These are phyloP conservation scores for Heliconius ethilla DNA, from an alignment of 2,888 invertebrate genomes.

Conservation along the genomic window DNA sequence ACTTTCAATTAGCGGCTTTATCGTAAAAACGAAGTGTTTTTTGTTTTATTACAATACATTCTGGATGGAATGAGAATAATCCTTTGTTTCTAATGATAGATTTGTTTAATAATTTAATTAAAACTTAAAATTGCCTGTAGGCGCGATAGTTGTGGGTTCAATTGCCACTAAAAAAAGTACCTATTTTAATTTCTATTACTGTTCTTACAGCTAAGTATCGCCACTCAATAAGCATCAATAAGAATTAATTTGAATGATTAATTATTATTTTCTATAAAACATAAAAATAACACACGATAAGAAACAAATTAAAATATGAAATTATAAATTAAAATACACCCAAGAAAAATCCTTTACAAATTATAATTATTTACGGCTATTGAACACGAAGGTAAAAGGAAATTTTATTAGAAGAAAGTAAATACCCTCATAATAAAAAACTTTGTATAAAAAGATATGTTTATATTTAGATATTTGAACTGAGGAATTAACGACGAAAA, in stretches of 20 bases:
- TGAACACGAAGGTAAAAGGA: neutral
- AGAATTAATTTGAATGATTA: neutral
- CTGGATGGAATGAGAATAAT: neutral
- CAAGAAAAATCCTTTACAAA: neutral
- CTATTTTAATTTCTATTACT: too few relatives aligned
- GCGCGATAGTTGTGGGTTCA: too few relatives aligned
- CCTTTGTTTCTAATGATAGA: neutral
- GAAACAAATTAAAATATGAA: neutral
- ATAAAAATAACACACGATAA: neutral
- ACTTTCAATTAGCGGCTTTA: conserved; percentile 41
- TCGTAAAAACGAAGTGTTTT: conserved; percentile 30
- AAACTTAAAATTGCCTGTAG: neutral
- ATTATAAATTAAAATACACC: conserved; percentile 9
- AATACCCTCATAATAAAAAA: neutral
- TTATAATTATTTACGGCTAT: conserved; percentile 11
- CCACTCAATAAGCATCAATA: too few relatives aligned
- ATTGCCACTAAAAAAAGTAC: too few relatives aligned
- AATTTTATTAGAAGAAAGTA: neutral
- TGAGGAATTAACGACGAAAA: neutral
- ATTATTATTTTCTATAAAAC: neutral
- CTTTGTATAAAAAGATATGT: neutral
- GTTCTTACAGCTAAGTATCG: too few relatives aligned
- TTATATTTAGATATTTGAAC: neutral
- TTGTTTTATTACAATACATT: conserved; percentile 30
- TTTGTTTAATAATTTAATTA: too few relatives aligned